phyloP scores from a whole-genome alignment of 2,113 vertebrate genomes.

The Mesembrinibis cayennensis region DNA sequence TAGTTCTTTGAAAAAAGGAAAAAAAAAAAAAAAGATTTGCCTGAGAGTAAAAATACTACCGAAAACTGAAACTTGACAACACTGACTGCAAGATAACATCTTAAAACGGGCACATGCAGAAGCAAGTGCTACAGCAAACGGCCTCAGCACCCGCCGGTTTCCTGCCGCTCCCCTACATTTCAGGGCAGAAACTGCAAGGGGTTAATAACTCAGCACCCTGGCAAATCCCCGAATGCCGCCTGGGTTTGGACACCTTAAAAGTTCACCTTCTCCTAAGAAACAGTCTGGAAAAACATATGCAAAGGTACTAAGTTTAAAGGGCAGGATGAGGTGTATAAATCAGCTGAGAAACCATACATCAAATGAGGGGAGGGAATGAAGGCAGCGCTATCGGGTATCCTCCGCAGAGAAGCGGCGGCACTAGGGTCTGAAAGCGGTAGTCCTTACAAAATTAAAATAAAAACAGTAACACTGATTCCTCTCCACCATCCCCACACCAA shows the following conservation, averaged over 20 bases:
- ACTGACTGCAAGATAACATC: background rate
- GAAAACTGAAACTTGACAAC: constrained; percentile 48
- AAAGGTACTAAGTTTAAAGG: background rate
- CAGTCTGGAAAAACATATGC: background rate
- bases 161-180: background rate
- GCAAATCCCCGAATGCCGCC: background rate
- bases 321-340: background rate
- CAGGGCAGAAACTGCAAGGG: background rate
- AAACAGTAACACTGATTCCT: accelerated
- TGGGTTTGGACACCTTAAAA: background rate
- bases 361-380: accelerated
- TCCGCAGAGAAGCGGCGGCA: background rate
- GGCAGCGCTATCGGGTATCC: accelerated
- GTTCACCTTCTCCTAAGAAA: background rate
- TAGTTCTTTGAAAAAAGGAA: background rate
- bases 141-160: background rate
- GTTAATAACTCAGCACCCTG: background rate
- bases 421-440: background rate
- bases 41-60: constrained; percentile 27
- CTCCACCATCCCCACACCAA: background rate
- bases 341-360: background rate
- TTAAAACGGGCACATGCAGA: background rate
- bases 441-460: background rate
- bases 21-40: background rate
- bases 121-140: background rate